These are phyloP conservation scores for Centropyge bicolor DNA, from an alignment of 2,797 vertebrate species.

Conservation along the genomic window DNA sequence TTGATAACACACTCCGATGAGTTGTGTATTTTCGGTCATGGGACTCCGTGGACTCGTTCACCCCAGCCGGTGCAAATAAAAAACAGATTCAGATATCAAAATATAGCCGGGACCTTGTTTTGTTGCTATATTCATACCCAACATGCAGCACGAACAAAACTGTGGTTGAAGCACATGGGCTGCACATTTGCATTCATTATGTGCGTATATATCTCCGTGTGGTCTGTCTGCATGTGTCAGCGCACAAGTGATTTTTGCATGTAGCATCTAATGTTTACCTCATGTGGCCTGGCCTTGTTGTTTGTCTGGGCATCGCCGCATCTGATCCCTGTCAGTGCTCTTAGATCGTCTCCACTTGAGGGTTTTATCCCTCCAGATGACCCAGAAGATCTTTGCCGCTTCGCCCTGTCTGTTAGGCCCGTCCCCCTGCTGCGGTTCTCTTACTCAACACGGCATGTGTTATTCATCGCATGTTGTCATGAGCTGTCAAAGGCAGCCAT, in stretches of 20 bases:
- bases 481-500: slow-evolving; percentile 64
- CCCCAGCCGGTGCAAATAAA: slow-evolving; percentile 62
- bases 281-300: slow-evolving; percentile 45
- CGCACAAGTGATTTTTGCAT: slow-evolving; percentile 43
- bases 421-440: slow-evolving; percentile 51
- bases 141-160: slow-evolving; percentile 4
- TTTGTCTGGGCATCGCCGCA: slow-evolving; percentile 54
- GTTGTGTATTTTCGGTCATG: slow-evolving; percentile 77
- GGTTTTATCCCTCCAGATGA: slow-evolving; percentile 60
- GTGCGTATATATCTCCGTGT: slow-evolving; percentile 29
- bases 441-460: slow-evolving; percentile 68
- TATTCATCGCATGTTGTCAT: slow-evolving; percentile 73
- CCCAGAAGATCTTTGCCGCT: slow-evolving; percentile 54
- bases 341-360: slow-evolving; percentile 51
- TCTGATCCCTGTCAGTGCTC: slow-evolving; percentile 62
- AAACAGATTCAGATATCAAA: slow-evolving; percentile 60
- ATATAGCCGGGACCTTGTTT: slow-evolving; percentile 32
- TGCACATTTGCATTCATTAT: slow-evolving; percentile 6
- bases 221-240: slow-evolving; percentile 34
- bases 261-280: slow-evolving; percentile 59
- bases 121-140: slow-evolving; percentile 8
- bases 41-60: slow-evolving; percentile 72
- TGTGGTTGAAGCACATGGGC: neutral
- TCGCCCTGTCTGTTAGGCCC: slow-evolving; percentile 54
- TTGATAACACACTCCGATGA: slow-evolving; percentile 75